Percentiles rank a stretch among this genome's conserved stretches.
Conservation (phyloP, 2,888 invertebrate genomes). For the Caenorhabditis sp. region DNA sequence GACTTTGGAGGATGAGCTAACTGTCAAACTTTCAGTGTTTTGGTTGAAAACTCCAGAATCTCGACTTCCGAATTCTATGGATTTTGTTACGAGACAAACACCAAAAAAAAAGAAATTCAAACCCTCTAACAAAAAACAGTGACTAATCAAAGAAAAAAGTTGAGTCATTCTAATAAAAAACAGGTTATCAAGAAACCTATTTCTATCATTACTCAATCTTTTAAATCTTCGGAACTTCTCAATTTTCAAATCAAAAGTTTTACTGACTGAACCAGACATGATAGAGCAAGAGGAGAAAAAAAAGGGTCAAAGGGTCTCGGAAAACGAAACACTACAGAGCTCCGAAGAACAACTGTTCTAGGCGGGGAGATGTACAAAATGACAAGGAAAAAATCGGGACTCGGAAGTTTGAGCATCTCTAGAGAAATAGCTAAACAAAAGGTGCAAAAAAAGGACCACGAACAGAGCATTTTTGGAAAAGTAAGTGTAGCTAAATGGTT, state of each 20-base stretch:
- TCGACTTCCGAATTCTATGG: too few relatives aligned
- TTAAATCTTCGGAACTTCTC: too few relatives aligned
- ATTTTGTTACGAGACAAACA: too few relatives aligned
- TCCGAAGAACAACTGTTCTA: slow-evolving; percentile 19
- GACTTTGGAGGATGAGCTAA: too few relatives aligned
- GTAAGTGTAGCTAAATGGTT: neutral
- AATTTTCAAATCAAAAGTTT: neutral
- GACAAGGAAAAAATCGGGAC: neutral
- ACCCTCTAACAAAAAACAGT: neutral
- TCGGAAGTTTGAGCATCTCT: neutral
- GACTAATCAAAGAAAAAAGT: neutral
- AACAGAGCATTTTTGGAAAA: too few relatives aligned
- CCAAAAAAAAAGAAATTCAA: neutral
- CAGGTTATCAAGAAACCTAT: neutral
- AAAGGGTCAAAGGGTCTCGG: slow-evolving; percentile 1
- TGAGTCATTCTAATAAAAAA: neutral
- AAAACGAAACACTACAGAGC: too few relatives aligned
- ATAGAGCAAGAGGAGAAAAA: neutral
- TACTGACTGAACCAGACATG: neutral
- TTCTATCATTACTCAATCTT: too few relatives aligned
- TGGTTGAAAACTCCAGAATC: too few relatives aligned
- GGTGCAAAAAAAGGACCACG: too few relatives aligned
- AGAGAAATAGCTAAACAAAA: neutral
- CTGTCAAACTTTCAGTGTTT: too few relatives aligned
- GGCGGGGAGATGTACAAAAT: too few relatives aligned